Percentiles rank a stretch among this genome's conserved stretches.
Conservation (phyloP, 1,140 invertebrate species). For the Brevipalpus yothersi region DNA sequence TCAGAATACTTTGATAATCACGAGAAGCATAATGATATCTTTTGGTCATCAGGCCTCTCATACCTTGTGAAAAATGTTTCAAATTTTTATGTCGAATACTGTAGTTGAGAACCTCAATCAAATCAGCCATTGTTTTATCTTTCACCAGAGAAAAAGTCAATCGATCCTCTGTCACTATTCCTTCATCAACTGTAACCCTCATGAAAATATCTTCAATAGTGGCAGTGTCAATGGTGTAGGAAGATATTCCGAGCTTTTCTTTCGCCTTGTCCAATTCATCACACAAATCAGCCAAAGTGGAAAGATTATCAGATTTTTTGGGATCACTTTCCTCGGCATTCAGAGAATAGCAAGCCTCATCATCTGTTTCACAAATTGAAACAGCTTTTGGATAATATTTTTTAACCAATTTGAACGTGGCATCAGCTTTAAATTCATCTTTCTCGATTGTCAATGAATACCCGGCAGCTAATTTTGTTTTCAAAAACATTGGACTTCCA, state of each 20-base stretch:
- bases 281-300: slow-evolving; percentile 22
- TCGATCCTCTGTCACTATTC: not conserved
- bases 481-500: slow-evolving; percentile 28
- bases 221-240: slow-evolving; percentile 32
- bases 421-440: not conserved
- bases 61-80: not conserved
- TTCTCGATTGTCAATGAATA: slow-evolving; percentile 13
- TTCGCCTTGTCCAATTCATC: slow-evolving; percentile 32
- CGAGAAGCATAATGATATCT: slow-evolving; percentile 12
- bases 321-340: no score
- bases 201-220: no score
- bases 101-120: not conserved
- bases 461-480: slow-evolving; percentile 21
- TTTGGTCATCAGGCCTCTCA: slow-evolving; percentile 11
- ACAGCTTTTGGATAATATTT: no score
- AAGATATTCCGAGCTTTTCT: slow-evolving; percentile 33
- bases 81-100: not conserved
- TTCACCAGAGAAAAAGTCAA: not conserved
- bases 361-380: no score
- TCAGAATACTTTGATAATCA: slow-evolving; percentile 8
- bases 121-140: not conserved
- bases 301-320: not conserved
- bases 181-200: no score
- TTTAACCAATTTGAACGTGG: no score
- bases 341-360: no score